These are phyloP conservation scores for Pipistrellus kuhlii DNA, from an alignment of 2,797 vertebrate genomes.

Conservation along the genomic window DNA sequence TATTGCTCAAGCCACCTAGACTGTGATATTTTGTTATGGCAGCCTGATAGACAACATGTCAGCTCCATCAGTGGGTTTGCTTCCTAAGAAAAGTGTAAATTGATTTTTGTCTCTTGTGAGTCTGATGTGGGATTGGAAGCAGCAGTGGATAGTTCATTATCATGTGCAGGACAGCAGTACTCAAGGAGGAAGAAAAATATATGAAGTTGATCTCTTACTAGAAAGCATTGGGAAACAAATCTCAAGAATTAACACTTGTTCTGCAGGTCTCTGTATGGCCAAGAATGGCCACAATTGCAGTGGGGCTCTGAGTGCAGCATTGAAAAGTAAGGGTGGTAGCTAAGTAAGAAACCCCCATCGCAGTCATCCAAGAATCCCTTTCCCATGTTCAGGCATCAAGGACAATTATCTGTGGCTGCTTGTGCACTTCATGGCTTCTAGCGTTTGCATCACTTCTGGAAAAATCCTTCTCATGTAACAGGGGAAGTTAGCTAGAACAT, in stretches of 20 bases:
- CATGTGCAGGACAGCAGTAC: neutral
- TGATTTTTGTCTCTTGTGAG: neutral
- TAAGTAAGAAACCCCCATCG: neutral
- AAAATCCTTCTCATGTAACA: neutral
- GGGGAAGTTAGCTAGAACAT: neutral
- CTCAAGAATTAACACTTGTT: neutral
- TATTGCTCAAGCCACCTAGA: neutral
- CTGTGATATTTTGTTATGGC: neutral
- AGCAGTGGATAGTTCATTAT: slow-evolving; percentile 1
- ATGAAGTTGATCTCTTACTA: neutral
- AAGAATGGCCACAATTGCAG: neutral
- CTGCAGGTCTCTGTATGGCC: neutral
- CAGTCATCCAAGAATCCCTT: rapidly evolving
- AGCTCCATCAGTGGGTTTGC: neutral
- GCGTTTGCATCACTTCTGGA: neutral
- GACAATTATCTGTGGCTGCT: neutral
- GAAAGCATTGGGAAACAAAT: neutral
- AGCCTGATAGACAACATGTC: neutral
- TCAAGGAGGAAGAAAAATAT: neutral
- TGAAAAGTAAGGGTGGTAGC: neutral
- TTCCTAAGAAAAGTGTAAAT: slow-evolving; percentile 47
- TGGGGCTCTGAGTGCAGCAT: rapidly evolving
- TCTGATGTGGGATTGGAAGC: neutral
- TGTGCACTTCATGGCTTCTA: neutral
- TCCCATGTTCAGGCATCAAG: rapidly evolving